Evolutionary conservation across 1,140 invertebrate genomes (phyloP), one percentile per base, ranked within the genome.

Genomic region (Plodia interpunctella): DNA sequence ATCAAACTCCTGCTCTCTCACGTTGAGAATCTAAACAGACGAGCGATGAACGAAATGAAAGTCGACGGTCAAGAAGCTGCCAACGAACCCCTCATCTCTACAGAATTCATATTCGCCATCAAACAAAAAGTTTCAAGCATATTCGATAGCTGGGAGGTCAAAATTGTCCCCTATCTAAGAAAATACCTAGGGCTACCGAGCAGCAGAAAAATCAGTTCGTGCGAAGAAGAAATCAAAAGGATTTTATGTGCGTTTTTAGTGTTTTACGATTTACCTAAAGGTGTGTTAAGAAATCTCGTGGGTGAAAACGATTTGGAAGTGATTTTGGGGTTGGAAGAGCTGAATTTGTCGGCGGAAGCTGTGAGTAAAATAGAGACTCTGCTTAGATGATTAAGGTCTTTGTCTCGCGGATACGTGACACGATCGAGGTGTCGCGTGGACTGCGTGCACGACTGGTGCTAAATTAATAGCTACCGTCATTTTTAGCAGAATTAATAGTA

Each of bases 1-100:
- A 88, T 94, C 17, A 94, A 93, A 68, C 81, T 94, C 5, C 74
- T 94, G 2, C 80, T 90, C 8, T 87, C 90, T 4, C 91, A 91
- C 63, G 87, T 91, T 18, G 87, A 87, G 53, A 76, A 72, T 15
- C 68, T 79, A 66, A 78, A 79, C 54, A 59, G 49, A 19, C 67
- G 67, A 9, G 17, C 58, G 0, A 50, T 59, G 38, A 63, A 62
- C 38, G 73, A 78, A 57, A 87, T 84, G 78, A 68, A 61, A 5
- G 63, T 81, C 0, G 80, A 80, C 61, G 78, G 76, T 0, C 63
- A 72, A n/a, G 72, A 79, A 19, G 8, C 32, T 0, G 56, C 63
- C 19, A 72, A 61, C 49, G 84, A 88, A 25, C 80, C 87, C 0
- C 60, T 88, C 5, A 76, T 88, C n/a, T 90, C 83, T 4, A 79